Evolutionary conservation across 2,888 invertebrate species (phyloP), one percentile per base, ranked within the genome.

Genomic region (Drosophila peninsularis): DNA sequence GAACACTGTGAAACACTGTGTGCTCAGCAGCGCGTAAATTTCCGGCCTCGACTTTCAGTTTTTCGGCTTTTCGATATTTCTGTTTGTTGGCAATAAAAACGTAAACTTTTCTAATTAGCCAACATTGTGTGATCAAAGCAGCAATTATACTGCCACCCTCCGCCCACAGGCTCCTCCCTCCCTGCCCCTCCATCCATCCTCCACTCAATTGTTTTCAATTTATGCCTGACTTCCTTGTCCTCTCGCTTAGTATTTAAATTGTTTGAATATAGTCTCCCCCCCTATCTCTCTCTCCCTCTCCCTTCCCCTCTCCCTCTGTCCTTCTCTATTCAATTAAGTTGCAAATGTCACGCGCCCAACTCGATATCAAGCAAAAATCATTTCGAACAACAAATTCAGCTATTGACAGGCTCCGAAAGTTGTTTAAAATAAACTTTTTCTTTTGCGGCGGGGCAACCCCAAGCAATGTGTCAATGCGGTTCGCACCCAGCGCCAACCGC

Each of bases 41-140:
- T 49, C 19, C n/a, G 42, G 34, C 24, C 39, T 27, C 39, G 36
- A 36, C 50, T 50, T 34, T 34, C 30, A 2, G 47, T 17, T 50
- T 41, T 37, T 39, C 49, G 62, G 52, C 76, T n/a, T 11, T 45
- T 74, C 69, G 62, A 77, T 74, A 77, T 74, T 70, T 77, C 76
- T 74, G 86, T 47, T 78, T 61, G 30, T 6, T 56, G 60, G 78
- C 79, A 72, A 86, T 88, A 79, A 85, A 88, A 88, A 82, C 62
- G 64, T 79, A 66, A 82, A 85, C 80, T 85, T 90, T 89, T 89
- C 90, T 89, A 91, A 91, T 91, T 91, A 91, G 91, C 86, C 82
- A 75, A 80, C 88, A 90, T 91, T 90, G 89, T 85, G 83, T 88
- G 91, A 90, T 91, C 90, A 90, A 90, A 90, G 89, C 83, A 80